Base-by-base conservation (phyloP, 2,888 invertebrate species). In the Hirtodrosophila alboralis region DNA sequence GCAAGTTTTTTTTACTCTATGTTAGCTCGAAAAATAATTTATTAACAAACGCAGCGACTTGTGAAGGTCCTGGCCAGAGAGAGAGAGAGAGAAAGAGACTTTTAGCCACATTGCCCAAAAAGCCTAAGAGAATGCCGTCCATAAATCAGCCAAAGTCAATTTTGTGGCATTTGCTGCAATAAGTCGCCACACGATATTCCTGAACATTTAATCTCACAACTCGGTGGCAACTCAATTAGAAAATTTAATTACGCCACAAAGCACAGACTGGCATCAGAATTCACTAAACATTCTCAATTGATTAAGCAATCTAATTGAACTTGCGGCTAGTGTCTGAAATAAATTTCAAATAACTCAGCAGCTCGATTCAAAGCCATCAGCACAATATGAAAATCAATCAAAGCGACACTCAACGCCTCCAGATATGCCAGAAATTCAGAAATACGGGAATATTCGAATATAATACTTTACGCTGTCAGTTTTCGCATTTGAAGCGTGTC, bases 191-290 rank as follows among this genome's bases (percentile, higher is more conserved):
- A 44, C 34, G 23, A 52, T 48, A 37, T 44, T 34, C 47, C 48
- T 16, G 13, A 40, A 26, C 27, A 27, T 45, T 52, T 40, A n/a
- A n/a, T n/a, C n/a, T n/a, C n/a, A n/a, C 44, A 31, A 18, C 33
- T 54, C 36, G 48, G 47, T 18, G 49, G 59, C 52, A 66, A 66
- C 41, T 79, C 75, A 79, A 81, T 79, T 84, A 75, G 72, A 76
- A 72, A 75, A 78, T 84, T 67, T 81, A 76, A 84, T 81, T 78
- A 56, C 34, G 44, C 10, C n/a, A 14, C 40, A 12, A 37, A 49
- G 48, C 33, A 48, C 43, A 54, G 31, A 44, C 10, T 9, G 16
- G n/a, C n/a, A n/a, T 12, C 14, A 10, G 7, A 43, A 59, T 38
- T 23, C 12, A 16, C 10, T 28, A 37, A 56, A 31, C 33, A 27